Percentiles rank a stretch among this genome's conserved stretches.
These are phyloP conservation scores for Sebastes oblongus DNA, from an alignment of 2,797 vertebrate genomes.

Conservation along the genomic window DNA sequence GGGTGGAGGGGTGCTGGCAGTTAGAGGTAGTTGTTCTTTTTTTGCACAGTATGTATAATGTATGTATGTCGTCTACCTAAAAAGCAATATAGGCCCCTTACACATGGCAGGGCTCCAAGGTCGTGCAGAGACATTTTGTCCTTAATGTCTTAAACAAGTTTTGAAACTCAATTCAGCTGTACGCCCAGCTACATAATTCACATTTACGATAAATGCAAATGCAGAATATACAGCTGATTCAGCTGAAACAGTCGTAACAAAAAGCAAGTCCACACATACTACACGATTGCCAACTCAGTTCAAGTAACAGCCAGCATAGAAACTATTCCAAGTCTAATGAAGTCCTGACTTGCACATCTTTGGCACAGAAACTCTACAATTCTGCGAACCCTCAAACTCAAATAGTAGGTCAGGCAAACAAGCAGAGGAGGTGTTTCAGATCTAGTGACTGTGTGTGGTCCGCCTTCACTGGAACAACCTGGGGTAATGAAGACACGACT, in stretches of 20 bases:
- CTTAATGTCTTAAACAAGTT: conserved; percentile 35
- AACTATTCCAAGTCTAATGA: conserved; percentile 57
- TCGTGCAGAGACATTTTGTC: conserved; percentile 34
- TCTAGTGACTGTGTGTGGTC: conserved; percentile 81
- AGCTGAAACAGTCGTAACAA: neutral
- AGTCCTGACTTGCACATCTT: conserved; percentile 70
- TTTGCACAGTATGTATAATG: conserved; percentile 53
- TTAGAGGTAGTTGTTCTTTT: conserved; percentile 29
- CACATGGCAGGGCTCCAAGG: conserved; percentile 41
- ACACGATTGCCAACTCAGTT: conserved; percentile 19
- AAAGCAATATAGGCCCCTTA: conserved; percentile 22
- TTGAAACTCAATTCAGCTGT: conserved; percentile 13
- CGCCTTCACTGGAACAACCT: conserved; percentile 64
- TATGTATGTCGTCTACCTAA: conserved; percentile 34
- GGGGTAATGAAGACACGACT: conserved; percentile 77
- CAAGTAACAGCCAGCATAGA: conserved; percentile 48
- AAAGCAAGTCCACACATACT: conserved; percentile 23
- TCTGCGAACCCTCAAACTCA: conserved; percentile 64
- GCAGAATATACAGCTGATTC: neutral
- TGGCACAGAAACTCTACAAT: conserved; percentile 54
- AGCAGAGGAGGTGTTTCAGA: conserved; percentile 58
- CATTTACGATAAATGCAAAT: conserved; percentile 17
- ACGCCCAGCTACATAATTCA: conserved; percentile 10
- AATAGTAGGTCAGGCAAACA: conserved; percentile 71
- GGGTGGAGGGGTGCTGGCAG: conserved; percentile 49